phyloP scores from a whole-genome alignment of 2,113 vertebrate species.

The Pteropus alecto region DNA sequence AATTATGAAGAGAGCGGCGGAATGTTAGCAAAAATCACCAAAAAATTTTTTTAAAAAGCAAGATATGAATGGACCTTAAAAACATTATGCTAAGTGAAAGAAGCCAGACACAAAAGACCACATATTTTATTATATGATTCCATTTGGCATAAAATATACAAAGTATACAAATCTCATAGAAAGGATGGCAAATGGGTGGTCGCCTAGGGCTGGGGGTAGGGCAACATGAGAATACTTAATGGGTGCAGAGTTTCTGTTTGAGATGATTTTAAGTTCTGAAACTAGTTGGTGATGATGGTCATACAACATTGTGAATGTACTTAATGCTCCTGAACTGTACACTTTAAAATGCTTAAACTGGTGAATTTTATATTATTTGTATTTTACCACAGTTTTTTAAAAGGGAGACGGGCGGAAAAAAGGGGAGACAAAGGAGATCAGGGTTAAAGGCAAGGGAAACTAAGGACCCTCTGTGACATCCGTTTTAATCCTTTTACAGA shows the following conservation, averaged over 20 bases:
- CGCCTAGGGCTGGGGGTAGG: background rate
- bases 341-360: background rate
- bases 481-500: background rate
- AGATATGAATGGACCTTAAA: background rate
- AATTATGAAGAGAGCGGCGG: slow-evolving; percentile 35
- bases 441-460: background rate
- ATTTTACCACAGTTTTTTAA: background rate
- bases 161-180: background rate
- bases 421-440: background rate
- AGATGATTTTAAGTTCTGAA: background rate
- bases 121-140: background rate
- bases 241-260: background rate
- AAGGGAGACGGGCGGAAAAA: background rate
- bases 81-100: background rate
- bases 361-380: background rate
- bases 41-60: background rate
- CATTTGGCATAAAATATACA: background rate
- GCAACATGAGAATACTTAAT: background rate
- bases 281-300: background rate
- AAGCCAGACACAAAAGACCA: background rate
- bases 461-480: background rate
- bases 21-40: background rate
- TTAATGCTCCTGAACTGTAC: background rate
- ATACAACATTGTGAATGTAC: background rate
- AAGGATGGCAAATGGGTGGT: background rate